Evolutionary conservation across 2,797 vertebrate species (phyloP).

Genomic region (Amphiprion clarkii): DNA sequence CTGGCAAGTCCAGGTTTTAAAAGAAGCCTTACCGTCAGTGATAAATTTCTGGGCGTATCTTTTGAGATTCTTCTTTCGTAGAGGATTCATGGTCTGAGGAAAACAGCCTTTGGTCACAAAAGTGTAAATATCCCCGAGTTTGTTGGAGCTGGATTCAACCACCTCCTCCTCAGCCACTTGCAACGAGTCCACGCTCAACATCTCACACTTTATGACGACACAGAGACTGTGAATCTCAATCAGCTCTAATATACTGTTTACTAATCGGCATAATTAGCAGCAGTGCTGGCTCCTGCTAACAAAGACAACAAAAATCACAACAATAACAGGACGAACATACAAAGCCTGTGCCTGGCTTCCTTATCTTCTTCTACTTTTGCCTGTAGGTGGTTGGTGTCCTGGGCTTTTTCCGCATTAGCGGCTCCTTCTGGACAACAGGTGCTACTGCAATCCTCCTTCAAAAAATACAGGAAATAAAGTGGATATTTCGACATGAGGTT

Average conservation of each 20-base stretch:
- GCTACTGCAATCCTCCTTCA: not conserved
- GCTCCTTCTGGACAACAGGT: not conserved
- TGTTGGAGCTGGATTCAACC: slow-evolving; percentile 84
- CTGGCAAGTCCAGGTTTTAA: not conserved
- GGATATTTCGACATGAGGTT: too few relatives aligned
- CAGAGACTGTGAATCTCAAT: not conserved
- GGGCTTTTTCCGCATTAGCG: not conserved
- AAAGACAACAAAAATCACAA: not conserved
- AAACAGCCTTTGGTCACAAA: slow-evolving; percentile 91
- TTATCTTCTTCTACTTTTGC: slow-evolving; percentile 13
- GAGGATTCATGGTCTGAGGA: slow-evolving; percentile 88
- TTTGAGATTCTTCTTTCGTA: slow-evolving; percentile 91
- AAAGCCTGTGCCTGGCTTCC: not conserved
- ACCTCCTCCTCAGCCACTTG: slow-evolving; percentile 91
- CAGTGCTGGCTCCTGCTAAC: not conserved
- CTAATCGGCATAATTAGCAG: slow-evolving; percentile 2
- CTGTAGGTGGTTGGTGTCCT: fast-evolving
- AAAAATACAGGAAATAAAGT: too few relatives aligned
- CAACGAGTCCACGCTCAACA: slow-evolving; percentile 87
- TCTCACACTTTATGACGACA: slow-evolving; percentile 19
- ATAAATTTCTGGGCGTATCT: slow-evolving; percentile 92
- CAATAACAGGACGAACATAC: not conserved
- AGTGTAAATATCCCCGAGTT: slow-evolving; percentile 89
- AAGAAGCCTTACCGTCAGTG: slow-evolving; percentile 83
- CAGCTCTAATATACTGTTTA: not conserved